Percentiles rank a stretch among this genome's conserved stretches.
phyloP scores from a whole-genome alignment of 2,113 vertebrate genomes.

The Andinoacara biseriatus region DNA sequence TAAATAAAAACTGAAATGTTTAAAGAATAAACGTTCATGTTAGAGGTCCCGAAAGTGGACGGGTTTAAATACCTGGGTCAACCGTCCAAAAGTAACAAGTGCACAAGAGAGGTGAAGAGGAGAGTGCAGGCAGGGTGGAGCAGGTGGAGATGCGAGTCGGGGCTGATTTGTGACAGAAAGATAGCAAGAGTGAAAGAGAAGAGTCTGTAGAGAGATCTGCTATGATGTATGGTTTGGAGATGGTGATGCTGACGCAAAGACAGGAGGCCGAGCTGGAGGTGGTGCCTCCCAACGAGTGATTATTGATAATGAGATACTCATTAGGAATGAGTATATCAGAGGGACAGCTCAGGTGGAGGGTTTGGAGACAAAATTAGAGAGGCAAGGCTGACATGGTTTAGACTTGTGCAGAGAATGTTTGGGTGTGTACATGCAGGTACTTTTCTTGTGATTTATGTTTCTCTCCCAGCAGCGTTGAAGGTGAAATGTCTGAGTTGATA shows the following conservation, averaged over 20 bases:
- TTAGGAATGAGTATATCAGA: background rate
- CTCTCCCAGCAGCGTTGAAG: background rate
- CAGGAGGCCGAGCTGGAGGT: background rate
- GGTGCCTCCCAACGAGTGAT: background rate
- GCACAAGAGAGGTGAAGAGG: background rate
- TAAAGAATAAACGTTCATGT: background rate
- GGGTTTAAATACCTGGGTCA: background rate
- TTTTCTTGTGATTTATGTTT: background rate
- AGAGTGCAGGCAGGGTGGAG: too few relatives aligned
- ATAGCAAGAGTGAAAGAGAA: background rate
- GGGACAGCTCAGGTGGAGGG: background rate
- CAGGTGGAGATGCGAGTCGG: too few relatives aligned
- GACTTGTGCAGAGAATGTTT: background rate
- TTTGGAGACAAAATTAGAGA: background rate
- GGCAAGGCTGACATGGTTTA: background rate
- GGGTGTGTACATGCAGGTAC: too few relatives aligned
- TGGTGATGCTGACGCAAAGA: background rate
- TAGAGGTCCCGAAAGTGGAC: background rate
- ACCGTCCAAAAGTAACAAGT: background rate
- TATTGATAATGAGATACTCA: background rate
- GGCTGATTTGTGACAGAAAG: too few relatives aligned
- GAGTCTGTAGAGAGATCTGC: background rate
- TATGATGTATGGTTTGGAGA: background rate
- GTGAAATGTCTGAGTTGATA: background rate
- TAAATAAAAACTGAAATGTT: background rate